phyloP scores from a whole-genome alignment of 1,140 invertebrate genomes.

The Zaprionus lachaisei region DNA sequence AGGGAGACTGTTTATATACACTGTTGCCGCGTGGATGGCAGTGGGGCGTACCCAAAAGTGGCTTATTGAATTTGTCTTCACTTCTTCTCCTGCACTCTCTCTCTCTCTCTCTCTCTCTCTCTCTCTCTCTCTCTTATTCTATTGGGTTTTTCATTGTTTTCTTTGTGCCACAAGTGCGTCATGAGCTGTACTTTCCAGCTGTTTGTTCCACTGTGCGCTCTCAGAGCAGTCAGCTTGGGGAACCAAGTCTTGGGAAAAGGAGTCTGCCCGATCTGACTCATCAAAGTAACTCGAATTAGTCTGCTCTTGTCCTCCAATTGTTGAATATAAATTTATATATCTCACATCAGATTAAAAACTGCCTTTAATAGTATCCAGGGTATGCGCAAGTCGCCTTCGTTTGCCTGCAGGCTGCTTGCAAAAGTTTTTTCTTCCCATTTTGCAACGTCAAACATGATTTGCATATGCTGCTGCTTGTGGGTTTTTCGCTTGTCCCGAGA shows the following conservation, averaged over 20 bases:
- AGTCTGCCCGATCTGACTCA: too few relatives aligned
- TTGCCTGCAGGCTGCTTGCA: neutral
- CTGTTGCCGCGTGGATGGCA: neutral
- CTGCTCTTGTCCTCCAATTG: too few relatives aligned
- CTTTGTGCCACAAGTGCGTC: neutral
- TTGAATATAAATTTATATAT: too few relatives aligned
- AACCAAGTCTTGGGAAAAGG: neutral
- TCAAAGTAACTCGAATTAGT: too few relatives aligned
- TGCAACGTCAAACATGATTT: conserved; percentile 78
- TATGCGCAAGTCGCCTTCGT: neutral
- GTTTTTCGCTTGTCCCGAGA: conserved; percentile 47
- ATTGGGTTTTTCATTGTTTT: conserved; percentile 13
- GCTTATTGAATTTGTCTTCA: conserved; percentile 64
- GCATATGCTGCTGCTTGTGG: conserved; percentile 63
- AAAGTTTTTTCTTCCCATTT: conserved; percentile 46
- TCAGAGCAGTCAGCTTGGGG: neutral
- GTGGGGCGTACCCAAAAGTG: conserved; percentile 58
- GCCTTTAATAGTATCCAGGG: neutral
- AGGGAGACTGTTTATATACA: neutral
- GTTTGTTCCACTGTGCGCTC: neutral
- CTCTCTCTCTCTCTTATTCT: conserved; percentile 14
- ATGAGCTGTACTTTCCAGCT: neutral
- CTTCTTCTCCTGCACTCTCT: neutral
- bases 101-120: too few relatives aligned
- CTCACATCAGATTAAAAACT: too few relatives aligned